phyloP scores from a whole-genome alignment of 2,888 invertebrate species.

The Campoletis raptor region DNA sequence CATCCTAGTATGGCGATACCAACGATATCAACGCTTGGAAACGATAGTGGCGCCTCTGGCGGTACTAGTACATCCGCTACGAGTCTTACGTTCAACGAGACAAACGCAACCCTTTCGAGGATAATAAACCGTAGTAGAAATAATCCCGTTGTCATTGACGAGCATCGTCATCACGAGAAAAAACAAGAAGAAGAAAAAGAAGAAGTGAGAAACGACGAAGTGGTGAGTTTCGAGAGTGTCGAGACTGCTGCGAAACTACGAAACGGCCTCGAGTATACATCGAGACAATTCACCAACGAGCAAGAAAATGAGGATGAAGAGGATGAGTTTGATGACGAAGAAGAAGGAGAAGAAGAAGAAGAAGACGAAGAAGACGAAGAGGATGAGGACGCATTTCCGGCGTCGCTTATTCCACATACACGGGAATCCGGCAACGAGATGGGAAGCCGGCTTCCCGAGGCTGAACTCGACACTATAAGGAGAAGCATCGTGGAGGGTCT shows the following conservation, averaged over 20 bases:
- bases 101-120: slow-evolving; percentile 44
- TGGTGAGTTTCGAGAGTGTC: slow-evolving; percentile 41
- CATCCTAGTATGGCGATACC: slow-evolving; percentile 65
- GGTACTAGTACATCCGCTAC: slow-evolving; percentile 23
- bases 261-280: slow-evolving; percentile 39
- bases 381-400: slow-evolving; percentile 53
- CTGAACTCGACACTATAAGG: slow-evolving; percentile 81
- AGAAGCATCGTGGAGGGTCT: slow-evolving; percentile 82
- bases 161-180: background rate
- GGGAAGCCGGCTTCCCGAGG: slow-evolving; percentile 70
- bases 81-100: slow-evolving; percentile 22
- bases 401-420: slow-evolving; percentile 46
- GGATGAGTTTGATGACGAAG: slow-evolving; percentile 15
- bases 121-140: slow-evolving; percentile 10
- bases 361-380: slow-evolving; percentile 45
- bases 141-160: slow-evolving; percentile 16
- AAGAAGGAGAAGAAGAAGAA: slow-evolving; percentile 33
- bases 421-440: slow-evolving; percentile 63
- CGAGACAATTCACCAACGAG: slow-evolving; percentile 28
- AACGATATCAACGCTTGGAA: slow-evolving; percentile 18
- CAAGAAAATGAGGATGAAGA: slow-evolving; percentile 27
- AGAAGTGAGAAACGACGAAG: slow-evolving; percentile 26
- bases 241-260: slow-evolving; percentile 44
- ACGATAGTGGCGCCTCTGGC: slow-evolving; percentile 41
- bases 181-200: background rate